phyloP scores from a whole-genome alignment of 2,888 invertebrate species.

The Agonopterix alstromeriana region DNA sequence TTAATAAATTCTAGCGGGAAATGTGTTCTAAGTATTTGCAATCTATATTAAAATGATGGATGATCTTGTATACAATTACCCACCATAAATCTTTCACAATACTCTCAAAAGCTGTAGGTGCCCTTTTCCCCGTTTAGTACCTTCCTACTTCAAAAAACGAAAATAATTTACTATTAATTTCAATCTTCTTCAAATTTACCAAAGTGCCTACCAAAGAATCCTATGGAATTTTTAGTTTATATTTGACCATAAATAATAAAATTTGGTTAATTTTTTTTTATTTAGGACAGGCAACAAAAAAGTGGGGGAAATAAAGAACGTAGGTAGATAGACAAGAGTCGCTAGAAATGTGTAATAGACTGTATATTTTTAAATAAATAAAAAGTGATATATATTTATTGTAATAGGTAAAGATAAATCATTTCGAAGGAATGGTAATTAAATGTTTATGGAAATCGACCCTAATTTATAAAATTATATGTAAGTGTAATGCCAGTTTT shows the following conservation, averaged over 20 bases:
- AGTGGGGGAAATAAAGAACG: slow-evolving; percentile 1
- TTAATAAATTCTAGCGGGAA: no score
- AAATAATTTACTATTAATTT: no score
- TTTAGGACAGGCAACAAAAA: background rate
- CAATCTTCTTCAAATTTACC: background rate
- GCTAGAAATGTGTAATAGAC: slow-evolving; percentile 14
- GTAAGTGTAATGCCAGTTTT: background rate
- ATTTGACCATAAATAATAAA: background rate
- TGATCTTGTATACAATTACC: no score
- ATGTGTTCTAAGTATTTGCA: no score
- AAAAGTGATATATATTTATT: slow-evolving; percentile 16
- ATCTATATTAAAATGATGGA: no score
- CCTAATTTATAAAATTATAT: slow-evolving; percentile 11
- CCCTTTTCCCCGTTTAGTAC: no score
- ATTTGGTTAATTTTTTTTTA: background rate
- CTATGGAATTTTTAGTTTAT: background rate
- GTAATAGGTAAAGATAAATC: background rate
- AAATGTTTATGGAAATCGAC: slow-evolving; percentile 7
- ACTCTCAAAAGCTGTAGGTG: no score
- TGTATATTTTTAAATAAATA: slow-evolving; percentile 11
- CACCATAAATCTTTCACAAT: no score
- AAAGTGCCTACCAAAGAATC: slow-evolving; percentile 50
- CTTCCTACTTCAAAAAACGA: no score
- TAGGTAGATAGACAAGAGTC: slow-evolving; percentile 6
- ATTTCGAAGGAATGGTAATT: slow-evolving; percentile 14